Evolutionary conservation across 2,797 vertebrate species (phyloP).

Genomic region (Argentina silus): DNA sequence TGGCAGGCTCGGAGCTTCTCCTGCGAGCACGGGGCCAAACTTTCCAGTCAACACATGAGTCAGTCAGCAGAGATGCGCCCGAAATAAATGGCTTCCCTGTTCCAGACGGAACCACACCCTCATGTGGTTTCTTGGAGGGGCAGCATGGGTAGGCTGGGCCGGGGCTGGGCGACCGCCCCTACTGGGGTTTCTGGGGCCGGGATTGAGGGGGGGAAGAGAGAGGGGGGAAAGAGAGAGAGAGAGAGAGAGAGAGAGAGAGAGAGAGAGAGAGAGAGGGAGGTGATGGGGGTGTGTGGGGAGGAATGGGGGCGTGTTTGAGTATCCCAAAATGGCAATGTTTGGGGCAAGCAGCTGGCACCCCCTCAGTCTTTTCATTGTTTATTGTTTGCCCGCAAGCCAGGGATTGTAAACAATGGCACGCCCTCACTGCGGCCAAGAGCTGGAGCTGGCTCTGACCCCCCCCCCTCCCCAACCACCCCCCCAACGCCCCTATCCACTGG

Average conservation of each 20-base stretch:
- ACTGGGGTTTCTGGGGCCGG: conserved; percentile 72
- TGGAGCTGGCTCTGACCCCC: conserved; percentile 55
- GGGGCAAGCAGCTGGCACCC: conserved; percentile 75
- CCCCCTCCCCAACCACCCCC: conserved; percentile 37
- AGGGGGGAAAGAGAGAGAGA: conserved; percentile 43
- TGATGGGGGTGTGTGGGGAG: conserved; percentile 53
- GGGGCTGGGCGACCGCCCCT: conserved; percentile 64
- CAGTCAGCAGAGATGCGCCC: conserved; percentile 90
- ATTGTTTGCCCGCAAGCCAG: conserved; percentile 75
- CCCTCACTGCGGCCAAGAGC: conserved; percentile 59
- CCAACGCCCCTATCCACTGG: conserved; percentile 23
- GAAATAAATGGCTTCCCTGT: conserved; percentile 98
- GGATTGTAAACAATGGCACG: conserved; percentile 78
- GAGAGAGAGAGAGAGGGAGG: conserved; percentile 54
- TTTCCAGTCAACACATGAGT: conserved; percentile 98
- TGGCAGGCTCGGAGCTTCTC: conserved; percentile 78
- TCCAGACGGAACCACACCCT: conserved; percentile 92
- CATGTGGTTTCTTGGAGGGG: conserved; percentile 86
- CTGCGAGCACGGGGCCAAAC: conserved; percentile 80
- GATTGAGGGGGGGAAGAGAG: conserved; percentile 62
- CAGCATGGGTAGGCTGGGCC: conserved; percentile 79
- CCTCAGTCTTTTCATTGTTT: conserved; percentile 80
- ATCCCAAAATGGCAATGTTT: conserved; percentile 80
- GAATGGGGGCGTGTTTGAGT: conserved; percentile 62
- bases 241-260: not conserved